Conservation (phyloP, 2,888 invertebrate species). For the Ligdia adustata region DNA sequence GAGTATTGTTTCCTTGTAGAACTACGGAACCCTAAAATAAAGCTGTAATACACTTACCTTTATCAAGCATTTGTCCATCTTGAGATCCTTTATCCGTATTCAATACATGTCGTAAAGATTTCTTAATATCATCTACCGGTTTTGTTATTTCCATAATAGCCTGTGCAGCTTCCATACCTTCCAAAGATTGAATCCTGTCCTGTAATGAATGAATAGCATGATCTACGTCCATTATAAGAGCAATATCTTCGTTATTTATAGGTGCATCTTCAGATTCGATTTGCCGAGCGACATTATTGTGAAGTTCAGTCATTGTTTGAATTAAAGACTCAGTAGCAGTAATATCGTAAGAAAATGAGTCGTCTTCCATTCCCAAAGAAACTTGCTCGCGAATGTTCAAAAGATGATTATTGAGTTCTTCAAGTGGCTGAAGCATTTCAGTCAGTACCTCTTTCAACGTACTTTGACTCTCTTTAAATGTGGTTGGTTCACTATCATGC, state of each 20-base stretch:
- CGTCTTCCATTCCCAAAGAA: constrained; percentile 53
- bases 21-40: too few relatives aligned
- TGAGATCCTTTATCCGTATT: constrained; percentile 41
- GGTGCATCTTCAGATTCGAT: constrained; percentile 46
- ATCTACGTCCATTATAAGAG: constrained; percentile 60
- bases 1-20: too few relatives aligned
- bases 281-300: constrained; percentile 62
- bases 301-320: constrained; percentile 62
- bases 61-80: constrained; percentile 40
- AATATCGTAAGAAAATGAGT: constrained; percentile 57
- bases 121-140: constrained; percentile 60
- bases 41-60: constrained; percentile 62
- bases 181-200: constrained; percentile 60
- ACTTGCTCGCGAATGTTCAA: constrained; percentile 62
- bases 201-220: constrained; percentile 64
- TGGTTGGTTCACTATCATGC: constrained; percentile 36
- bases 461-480: constrained; percentile 42
- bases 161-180: constrained; percentile 45
- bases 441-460: constrained; percentile 51
- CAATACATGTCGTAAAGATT: constrained; percentile 51
- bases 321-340: constrained; percentile 64
- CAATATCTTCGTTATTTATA: constrained; percentile 52
- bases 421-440: constrained; percentile 63
- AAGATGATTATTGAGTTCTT: constrained; percentile 61
- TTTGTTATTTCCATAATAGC: constrained; percentile 51